These are phyloP conservation scores for Clistopyga incitator DNA, from an alignment of 2,888 invertebrate genomes.

Conservation along the genomic window DNA sequence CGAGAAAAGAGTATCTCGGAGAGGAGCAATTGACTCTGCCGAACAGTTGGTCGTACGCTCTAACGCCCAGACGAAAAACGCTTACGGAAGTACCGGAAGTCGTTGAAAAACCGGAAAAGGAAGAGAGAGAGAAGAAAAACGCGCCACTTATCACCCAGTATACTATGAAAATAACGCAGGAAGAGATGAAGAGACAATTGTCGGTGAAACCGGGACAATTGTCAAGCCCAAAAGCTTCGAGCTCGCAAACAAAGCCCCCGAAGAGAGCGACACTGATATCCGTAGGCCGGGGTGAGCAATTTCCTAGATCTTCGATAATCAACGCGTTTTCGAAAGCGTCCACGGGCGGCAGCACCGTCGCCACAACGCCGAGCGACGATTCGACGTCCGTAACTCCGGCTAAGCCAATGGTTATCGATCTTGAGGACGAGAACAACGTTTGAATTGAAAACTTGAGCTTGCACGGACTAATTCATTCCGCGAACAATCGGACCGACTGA, in stretches of 20 bases:
- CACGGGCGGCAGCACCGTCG: neutral
- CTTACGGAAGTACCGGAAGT: slow-evolving; percentile 58
- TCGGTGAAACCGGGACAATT: slow-evolving; percentile 51
- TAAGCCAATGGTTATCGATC: slow-evolving; percentile 23
- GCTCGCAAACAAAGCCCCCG: slow-evolving; percentile 70
- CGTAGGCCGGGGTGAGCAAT: slow-evolving; percentile 76
- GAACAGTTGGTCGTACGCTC: slow-evolving; percentile 86
- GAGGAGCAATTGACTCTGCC: slow-evolving; percentile 84
- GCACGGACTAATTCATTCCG: slow-evolving; percentile 2
- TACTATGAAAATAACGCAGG: slow-evolving; percentile 82
- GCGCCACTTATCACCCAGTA: slow-evolving; percentile 85
- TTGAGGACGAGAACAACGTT: slow-evolving; percentile 5
- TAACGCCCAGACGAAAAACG: slow-evolving; percentile 73
- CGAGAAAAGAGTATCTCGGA: slow-evolving; percentile 85
- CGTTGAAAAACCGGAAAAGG: slow-evolving; percentile 68
- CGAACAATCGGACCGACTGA: neutral
- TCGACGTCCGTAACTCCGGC: slow-evolving; percentile 18
- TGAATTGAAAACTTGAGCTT: neutral
- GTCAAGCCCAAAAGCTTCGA: slow-evolving; percentile 68
- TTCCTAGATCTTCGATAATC: slow-evolving; percentile 73
- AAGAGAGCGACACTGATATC: slow-evolving; percentile 80
- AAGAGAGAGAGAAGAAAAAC: slow-evolving; percentile 77
- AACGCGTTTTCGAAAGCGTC: slow-evolving; percentile 63
- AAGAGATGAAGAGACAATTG: slow-evolving; percentile 80
- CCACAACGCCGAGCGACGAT: slow-evolving; percentile 64